Conservation (phyloP, 1,140 invertebrate species). For the Rhagoletis zephyria region DNA sequence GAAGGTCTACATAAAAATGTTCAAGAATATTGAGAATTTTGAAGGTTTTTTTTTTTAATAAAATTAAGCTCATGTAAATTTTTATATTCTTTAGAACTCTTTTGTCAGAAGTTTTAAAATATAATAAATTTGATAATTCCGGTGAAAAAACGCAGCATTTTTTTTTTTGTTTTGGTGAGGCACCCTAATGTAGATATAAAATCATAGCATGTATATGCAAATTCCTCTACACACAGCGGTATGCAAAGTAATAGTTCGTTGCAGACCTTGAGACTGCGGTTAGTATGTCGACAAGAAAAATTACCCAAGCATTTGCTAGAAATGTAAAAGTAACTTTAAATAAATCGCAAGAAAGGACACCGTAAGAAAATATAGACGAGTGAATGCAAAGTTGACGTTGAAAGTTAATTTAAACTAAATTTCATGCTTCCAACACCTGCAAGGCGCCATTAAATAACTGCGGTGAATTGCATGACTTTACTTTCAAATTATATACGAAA, state of each 20-base stretch:
- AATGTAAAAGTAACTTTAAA: constrained; percentile 25
- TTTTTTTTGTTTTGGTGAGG: no score
- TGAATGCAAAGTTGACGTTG: constrained; percentile 30
- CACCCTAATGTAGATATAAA: neutral
- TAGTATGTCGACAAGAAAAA: constrained; percentile 49
- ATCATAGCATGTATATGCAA: constrained; percentile 30
- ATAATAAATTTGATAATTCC: no score
- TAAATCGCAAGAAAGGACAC: neutral
- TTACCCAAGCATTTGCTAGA: constrained; percentile 10
- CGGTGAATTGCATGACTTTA: neutral
- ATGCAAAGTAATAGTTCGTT: neutral
- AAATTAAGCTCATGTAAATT: no score
- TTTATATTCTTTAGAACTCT: no score
- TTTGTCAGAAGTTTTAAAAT: no score
- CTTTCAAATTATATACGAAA: neutral
- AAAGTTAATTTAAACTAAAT: constrained; percentile 53
- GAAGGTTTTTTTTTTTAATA: no score
- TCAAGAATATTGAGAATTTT: no score
- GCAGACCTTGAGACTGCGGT: constrained; percentile 45
- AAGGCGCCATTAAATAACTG: neutral
- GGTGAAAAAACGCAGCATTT: no score
- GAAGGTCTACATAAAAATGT: no score
- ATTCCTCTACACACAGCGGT: neutral
- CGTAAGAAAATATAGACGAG: neutral
- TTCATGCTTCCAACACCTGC: constrained; percentile 43